A percentile compares a stretch with the other conserved stretches of the same genome.
phyloP scores from a whole-genome alignment of 2,888 invertebrate species.

The Diachrysia chrysitis region DNA sequence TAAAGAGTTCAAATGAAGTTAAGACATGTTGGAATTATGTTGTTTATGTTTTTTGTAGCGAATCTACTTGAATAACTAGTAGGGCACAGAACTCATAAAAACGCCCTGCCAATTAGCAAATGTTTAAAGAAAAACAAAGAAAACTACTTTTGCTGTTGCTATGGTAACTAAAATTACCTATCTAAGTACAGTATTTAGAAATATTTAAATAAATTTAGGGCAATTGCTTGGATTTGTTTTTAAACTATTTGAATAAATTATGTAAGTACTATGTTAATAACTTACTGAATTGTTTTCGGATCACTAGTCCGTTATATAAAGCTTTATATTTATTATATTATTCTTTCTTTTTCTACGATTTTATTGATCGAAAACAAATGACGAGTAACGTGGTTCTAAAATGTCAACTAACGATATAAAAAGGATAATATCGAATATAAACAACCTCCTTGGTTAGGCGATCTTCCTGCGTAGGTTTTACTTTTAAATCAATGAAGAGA shows the following conservation, averaged over 20 bases:
- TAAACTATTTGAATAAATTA: too few relatives aligned
- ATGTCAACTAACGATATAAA: not conserved
- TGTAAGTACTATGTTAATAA: too few relatives aligned
- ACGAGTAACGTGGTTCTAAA: not conserved
- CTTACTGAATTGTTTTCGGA: not conserved
- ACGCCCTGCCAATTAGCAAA: conserved; percentile 43
- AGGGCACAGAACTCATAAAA: conserved; percentile 55
- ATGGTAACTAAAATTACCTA: not conserved
- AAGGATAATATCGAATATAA: not conserved
- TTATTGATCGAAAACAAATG: not conserved
- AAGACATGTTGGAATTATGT: conserved; percentile 13
- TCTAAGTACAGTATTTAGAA: not conserved
- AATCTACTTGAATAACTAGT: conserved; percentile 28
- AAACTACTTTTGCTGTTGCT: conserved; percentile 26
- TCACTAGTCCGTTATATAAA: too few relatives aligned
- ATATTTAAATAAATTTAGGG: not conserved
- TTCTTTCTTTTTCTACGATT: too few relatives aligned
- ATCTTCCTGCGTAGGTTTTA: not conserved
- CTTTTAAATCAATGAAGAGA: not conserved
- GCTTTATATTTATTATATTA: too few relatives aligned
- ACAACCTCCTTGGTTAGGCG: not conserved
- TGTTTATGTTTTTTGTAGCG: conserved; percentile 11
- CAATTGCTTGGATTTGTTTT: not conserved
- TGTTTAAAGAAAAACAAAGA: conserved; percentile 49
- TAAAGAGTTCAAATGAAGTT: conserved; percentile 20